A percentile compares a stretch with the other conserved stretches of the same genome.
Evolutionary conservation across 2,888 invertebrate genomes (phyloP).

Genomic region (Tortricodes alternella): DNA sequence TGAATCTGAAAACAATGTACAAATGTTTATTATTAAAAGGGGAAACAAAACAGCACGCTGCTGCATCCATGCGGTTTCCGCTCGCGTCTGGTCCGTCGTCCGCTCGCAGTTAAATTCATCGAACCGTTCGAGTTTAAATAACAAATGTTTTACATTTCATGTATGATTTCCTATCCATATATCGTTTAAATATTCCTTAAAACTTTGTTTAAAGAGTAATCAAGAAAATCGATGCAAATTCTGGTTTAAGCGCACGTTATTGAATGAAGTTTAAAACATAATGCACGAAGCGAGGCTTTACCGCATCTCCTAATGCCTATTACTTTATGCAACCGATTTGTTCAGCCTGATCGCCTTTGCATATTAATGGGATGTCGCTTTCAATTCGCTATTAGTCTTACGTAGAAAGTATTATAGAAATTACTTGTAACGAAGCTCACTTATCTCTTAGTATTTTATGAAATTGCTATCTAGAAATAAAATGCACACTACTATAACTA

Average conservation of each 20-base stretch:
- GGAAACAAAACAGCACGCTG: neutral
- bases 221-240: neutral
- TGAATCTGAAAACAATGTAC: neutral
- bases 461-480: no score
- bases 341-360: constrained; percentile 59
- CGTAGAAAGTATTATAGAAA: neutral
- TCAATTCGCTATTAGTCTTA: constrained; percentile 30
- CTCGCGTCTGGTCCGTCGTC: neutral
- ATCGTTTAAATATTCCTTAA: neutral
- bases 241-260: no score
- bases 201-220: no score
- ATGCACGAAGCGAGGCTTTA: neutral
- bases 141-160: neutral
- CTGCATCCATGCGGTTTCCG: neutral
- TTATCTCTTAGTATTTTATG: no score
- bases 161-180: neutral
- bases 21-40: neutral
- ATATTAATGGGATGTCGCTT: constrained; percentile 55
- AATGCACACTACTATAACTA: no score
- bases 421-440: no score
- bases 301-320: constrained; percentile 12
- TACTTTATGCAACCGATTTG: constrained; percentile 54
- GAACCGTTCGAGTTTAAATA: neutral
- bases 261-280: neutral
- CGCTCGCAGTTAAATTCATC: neutral